Evolutionary conservation across 2,797 vertebrate species (phyloP).

Genomic region (Merluccius polli): DNA sequence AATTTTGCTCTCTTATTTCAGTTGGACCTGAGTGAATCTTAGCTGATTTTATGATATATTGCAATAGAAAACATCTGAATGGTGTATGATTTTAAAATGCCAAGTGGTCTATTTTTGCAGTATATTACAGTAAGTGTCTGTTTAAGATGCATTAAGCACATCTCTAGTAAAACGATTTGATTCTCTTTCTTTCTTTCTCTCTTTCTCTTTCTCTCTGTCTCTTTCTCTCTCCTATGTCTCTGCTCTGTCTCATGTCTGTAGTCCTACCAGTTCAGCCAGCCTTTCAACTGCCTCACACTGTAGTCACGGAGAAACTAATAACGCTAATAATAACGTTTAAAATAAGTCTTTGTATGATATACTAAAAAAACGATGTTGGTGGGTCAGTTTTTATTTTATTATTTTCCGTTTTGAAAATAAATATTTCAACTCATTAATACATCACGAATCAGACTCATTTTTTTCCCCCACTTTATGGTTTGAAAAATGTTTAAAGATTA

Average conservation of each 20-base stretch:
- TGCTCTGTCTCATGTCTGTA: conserved; percentile 48
- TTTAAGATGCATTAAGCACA: conserved; percentile 44
- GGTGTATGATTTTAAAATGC: conserved; percentile 1
- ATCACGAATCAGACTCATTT: background rate
- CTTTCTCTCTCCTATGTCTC: background rate
- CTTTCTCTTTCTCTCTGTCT: conserved; percentile 1
- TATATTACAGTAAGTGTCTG: conserved; percentile 42
- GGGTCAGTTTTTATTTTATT: conserved; percentile 74
- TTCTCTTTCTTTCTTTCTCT: background rate
- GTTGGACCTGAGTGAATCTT: conserved; percentile 20
- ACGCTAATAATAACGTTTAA: conserved; percentile 69
- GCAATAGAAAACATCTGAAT: conserved; percentile 16
- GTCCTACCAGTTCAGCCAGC: conserved; percentile 74
- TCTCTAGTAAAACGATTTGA: conserved; percentile 33
- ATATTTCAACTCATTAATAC: conserved; percentile 70
- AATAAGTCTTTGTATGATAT: conserved; percentile 75
- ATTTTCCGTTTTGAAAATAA: conserved; percentile 76
- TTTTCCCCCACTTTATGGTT: background rate
- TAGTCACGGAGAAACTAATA: conserved; percentile 67
- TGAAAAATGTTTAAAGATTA: background rate
- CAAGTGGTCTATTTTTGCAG: conserved; percentile 9
- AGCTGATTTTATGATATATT: conserved; percentile 22
- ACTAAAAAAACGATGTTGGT: conserved; percentile 73
- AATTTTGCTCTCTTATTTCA: conserved; percentile 25
- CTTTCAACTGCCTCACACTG: conserved; percentile 79